Conservation (phyloP, 2,888 invertebrate species). For the Tryphoninae sp. region DNA sequence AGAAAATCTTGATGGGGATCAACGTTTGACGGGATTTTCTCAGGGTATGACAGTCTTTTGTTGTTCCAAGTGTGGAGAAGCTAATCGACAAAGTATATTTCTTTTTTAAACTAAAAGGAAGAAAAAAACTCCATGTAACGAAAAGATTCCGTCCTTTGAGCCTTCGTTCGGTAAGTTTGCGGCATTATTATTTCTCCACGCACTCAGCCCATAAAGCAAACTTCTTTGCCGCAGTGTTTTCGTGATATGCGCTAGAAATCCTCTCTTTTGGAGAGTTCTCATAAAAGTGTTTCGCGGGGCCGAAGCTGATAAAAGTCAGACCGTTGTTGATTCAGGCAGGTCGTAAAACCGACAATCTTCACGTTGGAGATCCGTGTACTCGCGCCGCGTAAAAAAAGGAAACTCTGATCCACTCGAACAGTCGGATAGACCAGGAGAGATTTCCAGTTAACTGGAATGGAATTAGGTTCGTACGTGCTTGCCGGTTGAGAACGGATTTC, state of each 20-base stretch:
- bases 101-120: neutral
- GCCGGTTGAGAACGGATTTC: conserved; percentile 50
- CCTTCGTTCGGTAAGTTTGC: conserved; percentile 18
- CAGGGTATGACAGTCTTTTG: conserved; percentile 37
- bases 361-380: neutral
- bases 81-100: conserved; percentile 31
- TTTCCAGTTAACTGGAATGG: conserved; percentile 50
- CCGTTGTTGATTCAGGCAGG: conserved; percentile 11
- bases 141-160: conserved; percentile 30
- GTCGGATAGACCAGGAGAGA: conserved; percentile 21
- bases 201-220: conserved; percentile 21
- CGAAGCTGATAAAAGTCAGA: conserved; percentile 37
- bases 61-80: conserved; percentile 27
- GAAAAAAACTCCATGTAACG: neutral
- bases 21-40: neutral
- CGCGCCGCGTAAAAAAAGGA: conserved; percentile 4
- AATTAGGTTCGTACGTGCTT: conserved; percentile 36
- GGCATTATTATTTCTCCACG: conserved; percentile 40
- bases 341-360: conserved; percentile 12
- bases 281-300: conserved; percentile 2
- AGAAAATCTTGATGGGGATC: conserved; percentile 18
- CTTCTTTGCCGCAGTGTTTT: neutral
- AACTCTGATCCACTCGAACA: conserved; percentile 1
- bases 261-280: neutral
- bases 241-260: neutral